Evolutionary conservation across 2,113 vertebrate species (phyloP).

Genomic region (Phalacrocorax carbo): DNA sequence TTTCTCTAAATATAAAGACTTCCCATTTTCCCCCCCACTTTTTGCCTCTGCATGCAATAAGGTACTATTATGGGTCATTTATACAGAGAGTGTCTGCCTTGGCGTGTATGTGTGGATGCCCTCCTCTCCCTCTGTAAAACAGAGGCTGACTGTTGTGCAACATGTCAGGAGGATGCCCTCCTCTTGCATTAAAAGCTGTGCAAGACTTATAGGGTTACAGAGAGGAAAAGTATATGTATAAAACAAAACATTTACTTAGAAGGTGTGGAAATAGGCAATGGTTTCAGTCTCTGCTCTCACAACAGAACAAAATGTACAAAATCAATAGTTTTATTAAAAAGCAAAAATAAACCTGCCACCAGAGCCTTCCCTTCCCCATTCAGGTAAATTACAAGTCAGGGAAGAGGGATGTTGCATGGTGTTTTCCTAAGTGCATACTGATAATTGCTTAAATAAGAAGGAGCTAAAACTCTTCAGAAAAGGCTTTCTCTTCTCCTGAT

Average conservation of each 20-base stretch:
- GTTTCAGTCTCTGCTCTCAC: not conserved
- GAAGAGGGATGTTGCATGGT: not conserved
- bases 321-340: conserved; percentile 8
- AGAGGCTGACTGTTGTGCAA: not conserved
- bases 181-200: not conserved
- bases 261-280: not conserved
- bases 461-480: not conserved
- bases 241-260: not conserved
- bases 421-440: not conserved
- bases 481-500: not conserved
- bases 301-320: not conserved
- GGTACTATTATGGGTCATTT: not conserved
- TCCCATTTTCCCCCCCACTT: accelerated
- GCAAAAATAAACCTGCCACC: not conserved
- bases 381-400: not conserved
- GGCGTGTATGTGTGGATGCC: accelerated
- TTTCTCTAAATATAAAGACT: too few relatives aligned
- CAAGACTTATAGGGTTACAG: not conserved
- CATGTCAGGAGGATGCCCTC: too few relatives aligned
- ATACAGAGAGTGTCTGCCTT: not conserved
- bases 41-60: not conserved
- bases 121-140: not conserved
- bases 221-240: not conserved
- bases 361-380: not conserved
- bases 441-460: conserved; percentile 29